These are phyloP conservation scores for Clinocottus analis DNA, from an alignment of 2,113 vertebrate species.

Conservation along the genomic window DNA sequence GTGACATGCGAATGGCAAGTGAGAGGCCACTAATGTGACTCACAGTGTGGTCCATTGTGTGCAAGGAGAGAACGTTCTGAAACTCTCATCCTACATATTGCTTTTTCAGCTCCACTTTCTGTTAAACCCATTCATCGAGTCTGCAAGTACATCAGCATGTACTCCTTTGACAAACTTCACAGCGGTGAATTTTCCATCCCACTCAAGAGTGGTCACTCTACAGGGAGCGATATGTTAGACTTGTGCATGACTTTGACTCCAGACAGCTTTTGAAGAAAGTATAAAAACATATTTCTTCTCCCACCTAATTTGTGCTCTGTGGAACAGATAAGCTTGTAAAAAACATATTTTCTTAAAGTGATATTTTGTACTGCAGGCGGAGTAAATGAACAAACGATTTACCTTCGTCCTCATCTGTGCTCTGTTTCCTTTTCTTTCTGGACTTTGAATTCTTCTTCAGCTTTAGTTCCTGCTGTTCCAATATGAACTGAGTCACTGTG, in stretches of 20 bases:
- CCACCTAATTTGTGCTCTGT: slow-evolving; percentile 13
- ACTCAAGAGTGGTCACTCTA: slow-evolving; percentile 50
- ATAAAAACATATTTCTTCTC: slow-evolving; percentile 45
- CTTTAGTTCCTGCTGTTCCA: slow-evolving; percentile 90
- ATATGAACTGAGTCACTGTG: slow-evolving; percentile 88
- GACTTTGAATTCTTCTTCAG: slow-evolving; percentile 93
- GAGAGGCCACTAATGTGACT: slow-evolving; percentile 46
- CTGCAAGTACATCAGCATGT: slow-evolving; percentile 40
- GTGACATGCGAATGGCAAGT: slow-evolving; percentile 47
- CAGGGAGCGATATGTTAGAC: slow-evolving; percentile 63
- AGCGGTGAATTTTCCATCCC: slow-evolving; percentile 61
- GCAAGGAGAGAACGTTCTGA: slow-evolving; percentile 36
- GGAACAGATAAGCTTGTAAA: slow-evolving; percentile 34
- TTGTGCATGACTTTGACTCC: slow-evolving; percentile 22
- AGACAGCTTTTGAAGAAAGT: slow-evolving; percentile 31
- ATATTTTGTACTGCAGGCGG: not conserved
- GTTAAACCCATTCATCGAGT: slow-evolving; percentile 67
- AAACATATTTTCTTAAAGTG: not conserved
- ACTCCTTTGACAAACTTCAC: slow-evolving; percentile 52
- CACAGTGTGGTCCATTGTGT: slow-evolving; percentile 63
- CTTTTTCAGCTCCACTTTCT: slow-evolving; percentile 41
- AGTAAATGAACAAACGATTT: slow-evolving; percentile 20
- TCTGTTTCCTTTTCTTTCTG: slow-evolving; percentile 93
- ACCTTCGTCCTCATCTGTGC: slow-evolving; percentile 87
- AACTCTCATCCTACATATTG: slow-evolving; percentile 55